Percentiles rank a stretch among this genome's conserved stretches.
These are phyloP conservation scores for Varecia variegata DNA, from an alignment of 2,797 vertebrate genomes.

Conservation along the genomic window DNA sequence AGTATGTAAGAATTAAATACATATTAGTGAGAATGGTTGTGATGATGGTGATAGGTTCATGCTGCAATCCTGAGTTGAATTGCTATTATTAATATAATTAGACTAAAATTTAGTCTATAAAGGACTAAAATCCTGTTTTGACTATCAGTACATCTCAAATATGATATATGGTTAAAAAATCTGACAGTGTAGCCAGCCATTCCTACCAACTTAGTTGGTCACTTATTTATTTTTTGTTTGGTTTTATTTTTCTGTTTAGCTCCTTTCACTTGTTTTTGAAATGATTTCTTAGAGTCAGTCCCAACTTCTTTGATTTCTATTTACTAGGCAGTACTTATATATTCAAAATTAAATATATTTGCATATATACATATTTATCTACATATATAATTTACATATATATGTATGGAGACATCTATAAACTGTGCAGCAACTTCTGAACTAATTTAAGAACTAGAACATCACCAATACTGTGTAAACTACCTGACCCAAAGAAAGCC, in stretches of 20 bases:
- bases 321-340: background rate
- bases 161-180: background rate
- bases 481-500: background rate
- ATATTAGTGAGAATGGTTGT: background rate
- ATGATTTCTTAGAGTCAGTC: background rate
- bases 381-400: background rate
- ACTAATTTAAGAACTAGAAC: background rate
- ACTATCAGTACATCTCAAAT: background rate
- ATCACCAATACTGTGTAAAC: background rate
- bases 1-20: background rate
- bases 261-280: background rate
- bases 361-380: background rate
- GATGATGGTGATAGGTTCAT: background rate
- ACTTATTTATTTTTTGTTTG: background rate
- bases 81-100: background rate
- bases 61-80: background rate
- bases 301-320: background rate
- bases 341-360: background rate
- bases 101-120: background rate
- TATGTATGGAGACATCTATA: background rate
- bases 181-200: background rate
- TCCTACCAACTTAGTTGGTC: background rate
- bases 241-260: background rate
- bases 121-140: background rate
- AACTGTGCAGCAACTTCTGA: background rate